Base-by-base conservation (phyloP, 92 coral and sea anemone species). In the Siderastrea radians region DNA sequence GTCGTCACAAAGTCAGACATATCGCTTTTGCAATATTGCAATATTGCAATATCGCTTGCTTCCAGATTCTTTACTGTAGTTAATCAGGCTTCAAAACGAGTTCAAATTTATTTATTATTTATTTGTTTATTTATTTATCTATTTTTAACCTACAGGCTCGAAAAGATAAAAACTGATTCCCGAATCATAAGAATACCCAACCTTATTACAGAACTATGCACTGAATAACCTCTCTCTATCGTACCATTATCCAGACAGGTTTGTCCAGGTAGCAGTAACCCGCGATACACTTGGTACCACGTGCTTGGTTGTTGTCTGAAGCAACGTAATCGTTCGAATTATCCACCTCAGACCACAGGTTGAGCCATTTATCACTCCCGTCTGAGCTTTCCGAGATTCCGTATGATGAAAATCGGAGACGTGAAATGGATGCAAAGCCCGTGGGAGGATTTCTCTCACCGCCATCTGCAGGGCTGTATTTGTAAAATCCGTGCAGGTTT, bases 201-300 rank as follows among this genome's bases (percentile, higher is more conserved):
- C 38, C 38, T 26, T 26, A 26, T 26, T 26, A 26, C 38, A 26
- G 38, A 26, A 26, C 38, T 26, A 26, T 26, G 38, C 38, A 26
- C 1, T 78, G 57, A 5, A 2, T 47, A 8, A 0, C 60, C 6
- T 65, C 10, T 15, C 8, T 84, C 62, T 75, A 84, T 47, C 88
- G 82, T 48, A 84, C 88, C 88, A 84, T 84, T 14, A 84, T 74
- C 88, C 88, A 84, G 60, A 92, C 77, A 6, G 95, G 95, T 55
- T 87, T 92, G 59, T 79, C 52, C 81, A 58, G 91, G 46, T 76
- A 82, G 63, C 96, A 93, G 86, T 94, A 94, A 17, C 96, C 96
- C 6, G 96, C 96, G 80, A 94, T 88, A 54, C 94, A 94, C 72
- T 94, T 94, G 51, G 88, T 84, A 8, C 96, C 96, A 84, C 15